Base-by-base conservation (phyloP, 2,888 invertebrate species). In the Galeopsomyia nigrocyanea region DNA sequence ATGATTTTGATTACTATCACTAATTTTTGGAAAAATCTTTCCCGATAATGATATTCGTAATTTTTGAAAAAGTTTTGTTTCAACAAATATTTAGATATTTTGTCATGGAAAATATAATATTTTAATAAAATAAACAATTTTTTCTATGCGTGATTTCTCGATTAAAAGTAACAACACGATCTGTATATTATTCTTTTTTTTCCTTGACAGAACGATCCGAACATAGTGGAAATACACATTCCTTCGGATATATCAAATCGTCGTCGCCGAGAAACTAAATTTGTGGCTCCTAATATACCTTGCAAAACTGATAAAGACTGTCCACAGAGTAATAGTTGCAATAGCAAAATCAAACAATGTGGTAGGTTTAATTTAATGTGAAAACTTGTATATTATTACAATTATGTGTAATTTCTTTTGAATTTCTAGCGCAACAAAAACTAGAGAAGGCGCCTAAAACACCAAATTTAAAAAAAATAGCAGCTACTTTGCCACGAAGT, bases 161-260 rank as follows among this genome's bases (percentile, higher is more conserved):
- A 64, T 57, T 26, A 9, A 17, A 9, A n/a, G n/a, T n/a, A 26
- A 26, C 3, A 26, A 26, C 26, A 26, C 5, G 3, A 26, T 26
- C 26, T 26, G 26, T 26, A 26, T 26, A 26, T 26, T 26, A 26
- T 26, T 26, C 26, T 3, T 26, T 26, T 3, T 26, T 26, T 26
- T 26, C n/a, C n/a, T 63, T 3, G 2, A 61, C 61, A 68, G 50
- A 56, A 61, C 75, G 78, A 79, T 9, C 70, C 78, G 53, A 77
- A 80, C 22, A 68, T 81, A 61, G 67, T 81, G 66, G 75, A 80
- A 31, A 61, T 82, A 39, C 77, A 81, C 51, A 65, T 82, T 2
- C 76, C 79, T 19, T 76, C 78, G 61, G 65, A 53, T 67, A 64
- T 76, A 56, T 67, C 69, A 55, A 82, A 75, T 53, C 78, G 80